Percentiles rank a stretch among this genome's conserved stretches.
phyloP scores from a whole-genome alignment of 2,797 vertebrate species.

The Siniperca scherzeri region DNA sequence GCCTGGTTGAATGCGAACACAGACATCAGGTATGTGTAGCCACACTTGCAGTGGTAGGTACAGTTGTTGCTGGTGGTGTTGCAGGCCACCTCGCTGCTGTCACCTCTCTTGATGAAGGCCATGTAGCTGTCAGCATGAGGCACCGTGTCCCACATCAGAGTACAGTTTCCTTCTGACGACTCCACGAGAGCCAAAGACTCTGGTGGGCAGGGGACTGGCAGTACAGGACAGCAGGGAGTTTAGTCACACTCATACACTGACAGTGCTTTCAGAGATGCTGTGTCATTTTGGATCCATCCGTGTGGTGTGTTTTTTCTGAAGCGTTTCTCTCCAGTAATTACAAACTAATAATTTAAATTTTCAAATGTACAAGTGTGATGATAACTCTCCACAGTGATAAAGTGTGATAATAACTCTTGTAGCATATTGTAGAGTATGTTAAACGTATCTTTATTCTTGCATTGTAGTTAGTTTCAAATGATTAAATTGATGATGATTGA shows the following conservation, averaged over 20 bases:
- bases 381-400: not conserved
- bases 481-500: not conserved
- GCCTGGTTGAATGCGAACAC: constrained; percentile 91
- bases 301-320: not conserved
- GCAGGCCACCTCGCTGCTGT: constrained; percentile 87
- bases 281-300: not conserved
- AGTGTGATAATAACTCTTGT: not conserved
- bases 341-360: not conserved
- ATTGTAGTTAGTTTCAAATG: not conserved
- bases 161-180: constrained; percentile 83
- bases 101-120: constrained; percentile 89
- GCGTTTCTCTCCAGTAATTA: not conserved
- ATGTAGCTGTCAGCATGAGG: constrained; percentile 86
- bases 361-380: not conserved
- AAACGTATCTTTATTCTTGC: not conserved
- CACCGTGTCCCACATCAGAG: constrained; percentile 86
- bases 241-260: not conserved
- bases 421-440: not conserved
- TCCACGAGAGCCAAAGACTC: constrained; percentile 83
- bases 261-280: not conserved
- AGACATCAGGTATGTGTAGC: constrained; percentile 92
- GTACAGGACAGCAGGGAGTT: constrained; percentile 28
- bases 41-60: constrained; percentile 88
- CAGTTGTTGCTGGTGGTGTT: constrained; percentile 89
- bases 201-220: constrained; percentile 92